phyloP scores from a whole-genome alignment of 1,140 invertebrate species.

The Caenorhabditis tropicalis region DNA sequence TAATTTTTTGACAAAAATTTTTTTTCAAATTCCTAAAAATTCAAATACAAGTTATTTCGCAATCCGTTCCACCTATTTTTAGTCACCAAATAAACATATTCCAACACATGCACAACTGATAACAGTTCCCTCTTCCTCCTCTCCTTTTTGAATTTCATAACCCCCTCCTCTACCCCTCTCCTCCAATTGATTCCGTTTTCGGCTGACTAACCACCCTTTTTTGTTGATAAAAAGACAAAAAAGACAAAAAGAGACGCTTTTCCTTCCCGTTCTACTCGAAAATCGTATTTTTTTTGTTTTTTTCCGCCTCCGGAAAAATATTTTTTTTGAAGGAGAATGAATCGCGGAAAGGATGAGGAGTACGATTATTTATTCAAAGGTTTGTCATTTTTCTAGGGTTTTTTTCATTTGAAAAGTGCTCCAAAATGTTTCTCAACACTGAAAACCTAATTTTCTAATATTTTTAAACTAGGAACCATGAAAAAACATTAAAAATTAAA shows the following conservation, averaged over 20 bases:
- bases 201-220: background rate
- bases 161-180: no score
- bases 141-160: background rate
- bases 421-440: background rate
- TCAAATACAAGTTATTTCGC: no score
- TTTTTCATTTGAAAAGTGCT: no score
- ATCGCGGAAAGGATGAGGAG: constrained; percentile 75
- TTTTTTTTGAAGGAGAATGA: background rate
- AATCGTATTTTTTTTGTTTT: background rate
- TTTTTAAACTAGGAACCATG: background rate
- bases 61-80: no score
- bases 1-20: no score
- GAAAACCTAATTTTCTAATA: background rate
- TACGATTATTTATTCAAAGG: constrained; percentile 99
- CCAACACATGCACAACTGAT: background rate
- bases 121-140: background rate
- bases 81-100: no score
- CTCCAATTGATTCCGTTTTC: no score
- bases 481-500: no score
- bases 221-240: background rate
- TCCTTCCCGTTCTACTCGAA: background rate
- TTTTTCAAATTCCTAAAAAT: no score
- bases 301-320: background rate
- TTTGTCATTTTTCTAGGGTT: constrained; percentile 22
- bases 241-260: background rate